Percentiles rank a stretch among this genome's conserved stretches.
These are phyloP conservation scores for Pseudochirops cupreus DNA, from an alignment of 2,797 vertebrate species.

Conservation along the genomic window DNA sequence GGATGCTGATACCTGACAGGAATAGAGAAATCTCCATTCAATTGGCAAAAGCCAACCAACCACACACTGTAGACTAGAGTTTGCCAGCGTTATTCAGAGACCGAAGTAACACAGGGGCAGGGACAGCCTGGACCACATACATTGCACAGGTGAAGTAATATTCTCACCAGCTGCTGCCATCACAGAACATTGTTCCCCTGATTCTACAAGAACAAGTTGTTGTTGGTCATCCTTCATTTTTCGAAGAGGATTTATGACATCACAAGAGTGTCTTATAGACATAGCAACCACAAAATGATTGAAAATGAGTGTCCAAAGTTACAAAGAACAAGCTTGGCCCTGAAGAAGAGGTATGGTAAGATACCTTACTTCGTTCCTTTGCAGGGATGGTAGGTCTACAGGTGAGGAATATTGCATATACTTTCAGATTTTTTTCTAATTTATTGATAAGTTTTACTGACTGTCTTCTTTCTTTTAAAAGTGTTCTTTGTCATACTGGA, in stretches of 20 bases:
- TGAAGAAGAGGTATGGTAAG: background rate
- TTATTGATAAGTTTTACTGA: background rate
- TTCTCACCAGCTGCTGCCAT: background rate
- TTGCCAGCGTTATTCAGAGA: background rate
- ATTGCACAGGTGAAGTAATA: background rate
- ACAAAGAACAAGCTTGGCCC: background rate
- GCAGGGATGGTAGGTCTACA: background rate
- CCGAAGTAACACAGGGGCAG: background rate
- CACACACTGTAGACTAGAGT: background rate
- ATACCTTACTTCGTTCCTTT: background rate
- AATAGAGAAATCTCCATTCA: background rate
- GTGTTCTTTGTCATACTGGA: background rate
- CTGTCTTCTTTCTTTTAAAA: background rate
- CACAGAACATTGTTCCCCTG: background rate
- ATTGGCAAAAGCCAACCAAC: background rate
- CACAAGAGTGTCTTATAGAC: background rate
- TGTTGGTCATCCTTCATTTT: background rate
- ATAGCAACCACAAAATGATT: background rate
- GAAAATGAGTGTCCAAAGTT: background rate
- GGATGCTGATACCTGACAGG: background rate
- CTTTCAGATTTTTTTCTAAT: background rate
- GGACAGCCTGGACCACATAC: background rate
- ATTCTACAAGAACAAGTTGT: background rate
- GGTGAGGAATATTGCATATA: background rate
- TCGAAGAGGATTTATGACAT: background rate